phyloP scores from a whole-genome alignment of 2,888 invertebrate species.

The Cactoblastis cactorum region DNA sequence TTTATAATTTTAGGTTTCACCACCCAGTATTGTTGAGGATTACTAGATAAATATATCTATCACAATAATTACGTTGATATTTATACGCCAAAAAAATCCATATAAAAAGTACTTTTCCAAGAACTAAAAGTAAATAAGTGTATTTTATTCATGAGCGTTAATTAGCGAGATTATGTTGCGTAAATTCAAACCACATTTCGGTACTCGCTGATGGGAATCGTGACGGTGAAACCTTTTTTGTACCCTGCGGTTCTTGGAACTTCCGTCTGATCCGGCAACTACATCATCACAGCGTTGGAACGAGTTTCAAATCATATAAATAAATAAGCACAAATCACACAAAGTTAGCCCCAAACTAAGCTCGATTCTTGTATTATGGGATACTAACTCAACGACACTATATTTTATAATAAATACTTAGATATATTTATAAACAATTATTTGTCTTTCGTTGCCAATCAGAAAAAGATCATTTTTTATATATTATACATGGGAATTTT shows the following conservation, averaged over 20 bases:
- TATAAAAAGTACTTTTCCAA: background rate
- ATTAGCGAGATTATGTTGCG: slow-evolving; percentile 10
- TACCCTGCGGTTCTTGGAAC: slow-evolving; percentile 43
- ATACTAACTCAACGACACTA: too few relatives aligned
- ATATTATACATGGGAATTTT: background rate
- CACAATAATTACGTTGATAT: background rate
- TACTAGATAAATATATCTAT: too few relatives aligned
- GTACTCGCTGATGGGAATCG: slow-evolving; percentile 36
- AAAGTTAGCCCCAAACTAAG: too few relatives aligned
- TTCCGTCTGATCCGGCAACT: slow-evolving; percentile 29
- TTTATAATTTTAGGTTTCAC: too few relatives aligned
- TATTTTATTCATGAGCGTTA: slow-evolving; percentile 8
- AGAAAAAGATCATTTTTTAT: too few relatives aligned
- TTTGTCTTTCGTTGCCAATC: too few relatives aligned
- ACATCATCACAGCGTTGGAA: background rate
- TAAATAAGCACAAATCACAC: too few relatives aligned
- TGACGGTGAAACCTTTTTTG: slow-evolving; percentile 40
- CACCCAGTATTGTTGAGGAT: too few relatives aligned
- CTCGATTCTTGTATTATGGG: too few relatives aligned
- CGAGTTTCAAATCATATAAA: background rate
- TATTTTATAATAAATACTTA: too few relatives aligned
- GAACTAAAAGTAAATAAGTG: background rate
- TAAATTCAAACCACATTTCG: slow-evolving; percentile 25
- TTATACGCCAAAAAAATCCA: background rate
- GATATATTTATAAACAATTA: too few relatives aligned